Percentiles rank a stretch among this genome's conserved stretches.
These are phyloP conservation scores for Quadroppia sp. DNA, from an alignment of 2,888 invertebrate species.

Conservation along the genomic window DNA sequence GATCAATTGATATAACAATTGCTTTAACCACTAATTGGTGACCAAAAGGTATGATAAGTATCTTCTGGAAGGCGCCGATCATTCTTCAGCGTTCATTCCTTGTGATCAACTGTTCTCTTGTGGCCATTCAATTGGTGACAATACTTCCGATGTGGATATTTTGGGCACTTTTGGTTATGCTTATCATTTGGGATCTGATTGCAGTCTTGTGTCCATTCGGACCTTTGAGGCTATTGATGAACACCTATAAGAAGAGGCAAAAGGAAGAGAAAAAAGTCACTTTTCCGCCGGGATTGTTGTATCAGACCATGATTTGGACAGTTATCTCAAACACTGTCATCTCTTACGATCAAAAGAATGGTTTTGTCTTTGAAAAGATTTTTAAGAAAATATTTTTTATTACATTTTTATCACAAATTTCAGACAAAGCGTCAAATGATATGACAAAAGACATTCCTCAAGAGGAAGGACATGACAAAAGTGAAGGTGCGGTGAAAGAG, in stretches of 20 bases:
- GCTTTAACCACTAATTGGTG: background rate
- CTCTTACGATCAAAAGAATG: too few species aligned
- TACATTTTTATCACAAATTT: background rate
- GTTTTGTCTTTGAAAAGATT: too few species aligned
- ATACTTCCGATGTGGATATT: background rate
- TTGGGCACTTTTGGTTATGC: background rate
- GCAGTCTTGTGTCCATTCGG: constrained; percentile 9
- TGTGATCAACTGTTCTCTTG: background rate
- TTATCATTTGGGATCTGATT: constrained; percentile 7
- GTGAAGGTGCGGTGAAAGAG: background rate
- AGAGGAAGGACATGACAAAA: background rate
- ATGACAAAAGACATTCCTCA: background rate
- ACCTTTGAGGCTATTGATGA: background rate
- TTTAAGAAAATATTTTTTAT: too few species aligned
- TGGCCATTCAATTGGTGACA: background rate
- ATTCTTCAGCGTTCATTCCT: background rate
- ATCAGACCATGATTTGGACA: background rate
- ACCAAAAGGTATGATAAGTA: background rate
- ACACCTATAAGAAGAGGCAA: background rate
- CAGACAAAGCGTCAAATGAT: background rate
- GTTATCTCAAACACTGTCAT: background rate
- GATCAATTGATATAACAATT: too few species aligned
- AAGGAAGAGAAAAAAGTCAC: background rate
- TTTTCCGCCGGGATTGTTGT: background rate
- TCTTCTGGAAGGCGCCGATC: background rate